Evolutionary conservation across 2,888 invertebrate genomes (phyloP).

Genomic region (Yponomeuta plumbellus): DNA sequence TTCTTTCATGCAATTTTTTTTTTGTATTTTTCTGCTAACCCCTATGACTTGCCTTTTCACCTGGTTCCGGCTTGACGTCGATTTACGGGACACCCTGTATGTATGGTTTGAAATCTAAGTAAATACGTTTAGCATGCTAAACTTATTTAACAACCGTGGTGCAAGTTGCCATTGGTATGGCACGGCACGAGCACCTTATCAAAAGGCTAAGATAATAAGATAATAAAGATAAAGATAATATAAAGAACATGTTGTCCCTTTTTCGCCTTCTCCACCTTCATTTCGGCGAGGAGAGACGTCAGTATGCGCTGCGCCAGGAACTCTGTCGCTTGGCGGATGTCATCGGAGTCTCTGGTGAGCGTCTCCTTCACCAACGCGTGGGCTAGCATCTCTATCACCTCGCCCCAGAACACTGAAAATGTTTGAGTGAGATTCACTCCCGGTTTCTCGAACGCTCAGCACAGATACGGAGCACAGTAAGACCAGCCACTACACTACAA

Average conservation of each 20-base stretch:
- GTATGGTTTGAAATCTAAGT: too few relatives aligned
- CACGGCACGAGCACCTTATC: not conserved
- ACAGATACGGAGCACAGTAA: too few relatives aligned
- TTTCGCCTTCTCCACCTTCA: slow-evolving; percentile 47
- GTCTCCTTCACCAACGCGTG: slow-evolving; percentile 54
- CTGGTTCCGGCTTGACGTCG: too few relatives aligned
- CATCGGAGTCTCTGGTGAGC: slow-evolving; percentile 44
- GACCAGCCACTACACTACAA: too few relatives aligned
- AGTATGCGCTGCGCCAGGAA: slow-evolving; percentile 55
- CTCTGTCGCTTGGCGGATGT: slow-evolving; percentile 48
- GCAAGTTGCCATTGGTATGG: too few relatives aligned
- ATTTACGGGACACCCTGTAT: too few relatives aligned
- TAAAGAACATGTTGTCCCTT: slow-evolving; percentile 22
- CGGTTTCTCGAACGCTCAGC: too few relatives aligned
- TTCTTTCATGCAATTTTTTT: too few relatives aligned
- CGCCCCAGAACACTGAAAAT: slow-evolving; percentile 63
- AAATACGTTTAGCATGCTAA: too few relatives aligned
- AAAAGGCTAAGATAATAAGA: not conserved
- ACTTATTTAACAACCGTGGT: too few relatives aligned
- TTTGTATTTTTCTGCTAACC: too few relatives aligned
- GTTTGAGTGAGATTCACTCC: not conserved
- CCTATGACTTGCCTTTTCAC: too few relatives aligned
- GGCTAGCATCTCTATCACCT: slow-evolving; percentile 57
- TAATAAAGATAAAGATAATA: not conserved
- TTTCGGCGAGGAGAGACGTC: slow-evolving; percentile 39